These are phyloP conservation scores for Dryobotodes eremita DNA, from an alignment of 2,888 invertebrate genomes.

Conservation along the genomic window DNA sequence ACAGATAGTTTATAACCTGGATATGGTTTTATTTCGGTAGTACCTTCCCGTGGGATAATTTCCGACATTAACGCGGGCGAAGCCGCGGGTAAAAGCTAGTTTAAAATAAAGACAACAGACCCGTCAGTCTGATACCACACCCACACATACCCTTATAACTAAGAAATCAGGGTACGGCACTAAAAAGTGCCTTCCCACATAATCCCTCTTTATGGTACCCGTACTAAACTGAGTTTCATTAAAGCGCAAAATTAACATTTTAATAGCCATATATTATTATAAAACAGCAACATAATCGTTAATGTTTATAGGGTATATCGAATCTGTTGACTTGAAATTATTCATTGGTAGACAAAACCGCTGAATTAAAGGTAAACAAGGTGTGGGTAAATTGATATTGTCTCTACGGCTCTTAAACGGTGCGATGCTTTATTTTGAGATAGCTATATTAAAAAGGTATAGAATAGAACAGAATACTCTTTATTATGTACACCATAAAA, in stretches of 20 bases:
- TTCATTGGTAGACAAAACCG: conserved; percentile 69
- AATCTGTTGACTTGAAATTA: conserved; percentile 74
- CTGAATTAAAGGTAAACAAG: conserved; percentile 58
- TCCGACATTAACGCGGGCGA: too few species aligned
- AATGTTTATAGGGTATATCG: conserved; percentile 79
- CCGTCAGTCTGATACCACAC: conserved; percentile 39
- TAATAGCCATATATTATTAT: conserved; percentile 88
- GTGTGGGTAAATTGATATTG: conserved; percentile 29
- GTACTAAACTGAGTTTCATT: conserved; percentile 88
- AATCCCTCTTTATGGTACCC: conserved; percentile 85
- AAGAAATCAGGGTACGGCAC: conserved; percentile 82
- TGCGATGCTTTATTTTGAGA: conserved; percentile 21
- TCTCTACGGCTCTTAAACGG: conserved; percentile 3
- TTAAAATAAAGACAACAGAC: conserved; percentile 17
- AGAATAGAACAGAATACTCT: too few species aligned
- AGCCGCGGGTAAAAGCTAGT: too few species aligned
- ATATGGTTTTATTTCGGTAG: too few species aligned
- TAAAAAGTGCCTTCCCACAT: conserved; percentile 85
- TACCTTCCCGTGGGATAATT: too few species aligned
- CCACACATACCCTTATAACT: conserved; percentile 68
- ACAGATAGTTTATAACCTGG: too few species aligned
- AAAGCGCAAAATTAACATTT: conserved; percentile 89
- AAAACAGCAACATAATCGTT: conserved; percentile 81
- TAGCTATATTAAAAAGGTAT: conserved; percentile 8
- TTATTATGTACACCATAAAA: too few species aligned